Conservation (phyloP, 2,888 invertebrate species). For the Platerodrilus igneus region DNA sequence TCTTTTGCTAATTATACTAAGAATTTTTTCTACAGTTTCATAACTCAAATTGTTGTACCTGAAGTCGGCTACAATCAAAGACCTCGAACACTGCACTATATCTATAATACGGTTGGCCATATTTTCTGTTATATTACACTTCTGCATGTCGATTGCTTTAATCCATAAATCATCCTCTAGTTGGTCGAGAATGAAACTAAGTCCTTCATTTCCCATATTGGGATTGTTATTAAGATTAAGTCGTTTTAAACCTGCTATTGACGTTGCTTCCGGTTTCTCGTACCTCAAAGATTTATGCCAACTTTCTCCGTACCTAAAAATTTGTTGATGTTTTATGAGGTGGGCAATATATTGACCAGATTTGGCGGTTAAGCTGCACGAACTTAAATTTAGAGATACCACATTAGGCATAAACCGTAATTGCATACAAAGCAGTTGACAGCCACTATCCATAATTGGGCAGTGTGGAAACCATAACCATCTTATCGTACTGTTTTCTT, state of each 20-base stretch:
- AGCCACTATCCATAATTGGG: conserved; percentile 66
- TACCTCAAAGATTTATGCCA: conserved; percentile 80
- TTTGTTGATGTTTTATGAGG: conserved; percentile 55
- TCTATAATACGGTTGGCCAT: conserved; percentile 56
- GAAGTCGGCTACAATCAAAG: conserved; percentile 65
- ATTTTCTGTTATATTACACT: conserved; percentile 66
- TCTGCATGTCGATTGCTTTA: conserved; percentile 72
- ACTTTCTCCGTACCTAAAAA: conserved; percentile 68
- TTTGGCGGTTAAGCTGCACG: conserved; percentile 60
- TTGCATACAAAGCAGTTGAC: conserved; percentile 64
- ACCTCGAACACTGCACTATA: conserved; percentile 60
- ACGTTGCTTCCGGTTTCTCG: conserved; percentile 64
- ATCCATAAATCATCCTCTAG: conserved; percentile 77
- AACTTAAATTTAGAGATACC: conserved; percentile 62
- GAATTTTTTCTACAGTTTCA: conserved; percentile 37
- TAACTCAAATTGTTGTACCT: conserved; percentile 52
- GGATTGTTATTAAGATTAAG: conserved; percentile 68
- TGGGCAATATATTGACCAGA: conserved; percentile 64
- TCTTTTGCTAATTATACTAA: conserved; percentile 40
- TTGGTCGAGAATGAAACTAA: conserved; percentile 59
- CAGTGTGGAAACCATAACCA: conserved; percentile 65
- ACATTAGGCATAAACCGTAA: conserved; percentile 64
- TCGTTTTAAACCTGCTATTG: conserved; percentile 67
- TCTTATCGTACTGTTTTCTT: conserved; percentile 60
- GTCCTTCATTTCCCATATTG: conserved; percentile 61